Percentiles rank a stretch among this genome's conserved stretches.
Conservation (phyloP, 2,797 vertebrate genomes). For the Pangasius krempfi region DNA sequence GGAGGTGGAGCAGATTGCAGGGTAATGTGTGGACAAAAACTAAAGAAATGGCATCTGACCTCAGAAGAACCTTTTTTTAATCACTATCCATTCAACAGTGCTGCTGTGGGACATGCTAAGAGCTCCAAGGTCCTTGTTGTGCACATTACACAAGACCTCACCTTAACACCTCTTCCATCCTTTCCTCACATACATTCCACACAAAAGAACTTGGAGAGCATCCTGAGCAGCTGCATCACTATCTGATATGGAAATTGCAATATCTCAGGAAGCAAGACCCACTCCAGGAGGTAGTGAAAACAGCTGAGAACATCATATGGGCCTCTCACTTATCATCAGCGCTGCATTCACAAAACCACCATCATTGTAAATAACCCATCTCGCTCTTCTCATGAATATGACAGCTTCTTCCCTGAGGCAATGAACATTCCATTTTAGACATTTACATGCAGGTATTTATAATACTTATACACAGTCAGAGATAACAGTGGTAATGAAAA, state of each 20-base stretch:
- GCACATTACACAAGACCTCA: not conserved
- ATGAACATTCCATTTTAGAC: not conserved
- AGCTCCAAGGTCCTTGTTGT: not conserved
- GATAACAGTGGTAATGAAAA: constrained; percentile 11
- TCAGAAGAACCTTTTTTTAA: not conserved
- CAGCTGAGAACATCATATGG: not conserved
- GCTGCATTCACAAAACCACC: not conserved
- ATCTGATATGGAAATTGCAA: not conserved
- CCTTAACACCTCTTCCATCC: not conserved
- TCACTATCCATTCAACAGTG: not conserved
- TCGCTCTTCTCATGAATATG: not conserved
- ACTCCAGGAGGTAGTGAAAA: too few species aligned
- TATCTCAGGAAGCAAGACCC: not conserved
- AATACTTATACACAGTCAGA: not conserved
- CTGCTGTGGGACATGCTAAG: too few species aligned
- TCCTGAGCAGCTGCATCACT: not conserved
- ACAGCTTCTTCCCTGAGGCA: not conserved
- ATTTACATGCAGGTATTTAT: not conserved
- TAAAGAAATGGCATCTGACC: not conserved
- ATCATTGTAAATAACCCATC: not conserved
- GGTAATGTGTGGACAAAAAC: not conserved
- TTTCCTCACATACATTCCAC: not conserved
- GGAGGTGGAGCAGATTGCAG: not conserved
- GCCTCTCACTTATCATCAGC: not conserved
- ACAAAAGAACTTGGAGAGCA: not conserved